Evolutionary conservation across 2,113 vertebrate genomes (phyloP), one percentile per base, ranked within the genome.

Genomic region (Talpa occidentalis): DNA sequence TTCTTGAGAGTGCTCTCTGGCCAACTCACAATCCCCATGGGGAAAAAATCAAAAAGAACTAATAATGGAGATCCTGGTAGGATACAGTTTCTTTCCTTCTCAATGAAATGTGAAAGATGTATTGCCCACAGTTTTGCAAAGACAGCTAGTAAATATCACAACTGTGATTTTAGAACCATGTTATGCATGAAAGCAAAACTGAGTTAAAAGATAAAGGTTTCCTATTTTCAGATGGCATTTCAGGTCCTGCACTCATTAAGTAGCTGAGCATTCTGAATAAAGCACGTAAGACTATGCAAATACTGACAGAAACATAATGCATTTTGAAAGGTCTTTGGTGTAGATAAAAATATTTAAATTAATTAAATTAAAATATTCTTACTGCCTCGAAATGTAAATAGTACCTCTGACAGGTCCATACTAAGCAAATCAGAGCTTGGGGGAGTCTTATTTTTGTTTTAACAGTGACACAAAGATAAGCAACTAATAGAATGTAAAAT

Each of bases 81-180:
- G 95, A 97, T 96, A 91, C 91, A 22, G 42, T 95, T 96, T 95
- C 74, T 95, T 93, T 95, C 91, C 52, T 96, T 96, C 70, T 95
- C 93, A 97, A 44, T 96, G 81, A 93, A 88, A 76, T 90, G 62
- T 95, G 67, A 78, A 96, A 96, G 95, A 84, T 86, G 10, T 90
- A 96, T 94, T 94, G 77, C 90, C 67, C 64, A 1, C n/a, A 86
- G 88, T 91, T 82, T 95, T 96, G 62, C 44, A 90, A 81, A 74
- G 62, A 96, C 88, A 81, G 79, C n/a, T 94, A 94, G 85, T 91
- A 95, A 97, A 84, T 97, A 92, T n/a, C 88, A 85, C 92, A 93
- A 19, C 47, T 90, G 60, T 92, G 93, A 59, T 93, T 81, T 96
- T 28, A 40, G 76, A 95, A 69, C 73, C 64, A 21, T 32, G 28